Evolutionary conservation across 2,113 vertebrate species (phyloP).

Genomic region (Orcinus orca): DNA sequence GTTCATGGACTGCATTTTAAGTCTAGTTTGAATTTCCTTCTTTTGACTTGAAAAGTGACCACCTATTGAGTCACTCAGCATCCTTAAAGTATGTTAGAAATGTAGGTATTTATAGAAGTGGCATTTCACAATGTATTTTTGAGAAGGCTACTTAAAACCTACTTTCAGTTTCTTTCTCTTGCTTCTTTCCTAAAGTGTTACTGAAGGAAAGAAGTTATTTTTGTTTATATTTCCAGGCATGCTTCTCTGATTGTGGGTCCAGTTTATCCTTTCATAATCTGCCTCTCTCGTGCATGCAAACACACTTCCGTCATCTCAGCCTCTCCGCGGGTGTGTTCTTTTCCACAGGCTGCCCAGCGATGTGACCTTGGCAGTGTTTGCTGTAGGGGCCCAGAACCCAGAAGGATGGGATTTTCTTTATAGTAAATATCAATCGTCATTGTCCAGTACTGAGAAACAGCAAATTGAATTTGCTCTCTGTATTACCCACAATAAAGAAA

Average conservation of each 20-base stretch:
- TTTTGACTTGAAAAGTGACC: neutral
- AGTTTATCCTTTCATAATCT: neutral
- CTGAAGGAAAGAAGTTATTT: neutral
- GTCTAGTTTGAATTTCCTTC: neutral
- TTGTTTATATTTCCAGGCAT: neutral
- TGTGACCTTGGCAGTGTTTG: slow-evolving; percentile 88
- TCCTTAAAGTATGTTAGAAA: neutral
- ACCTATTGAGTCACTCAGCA: neutral
- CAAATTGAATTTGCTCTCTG: slow-evolving; percentile 86
- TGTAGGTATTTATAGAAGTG: neutral
- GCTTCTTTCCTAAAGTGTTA: neutral
- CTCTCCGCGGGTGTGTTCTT: neutral
- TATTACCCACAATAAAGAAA: slow-evolving; percentile 81
- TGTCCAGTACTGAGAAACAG: slow-evolving; percentile 84
- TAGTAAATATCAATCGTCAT: slow-evolving; percentile 84
- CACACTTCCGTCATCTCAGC: neutral
- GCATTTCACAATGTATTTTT: neutral
- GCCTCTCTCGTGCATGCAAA: neutral
- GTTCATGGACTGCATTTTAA: neutral
- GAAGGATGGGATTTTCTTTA: slow-evolving; percentile 94
- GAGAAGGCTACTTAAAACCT: neutral
- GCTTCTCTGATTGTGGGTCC: neutral
- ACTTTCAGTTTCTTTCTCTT: neutral
- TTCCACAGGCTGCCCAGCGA: slow-evolving; percentile 87
- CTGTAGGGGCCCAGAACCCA: slow-evolving; percentile 85